A percentile compares a stretch with the other conserved stretches of the same genome.
These are phyloP conservation scores for Lithophane socia DNA, from an alignment of 2,888 invertebrate species.

Conservation along the genomic window DNA sequence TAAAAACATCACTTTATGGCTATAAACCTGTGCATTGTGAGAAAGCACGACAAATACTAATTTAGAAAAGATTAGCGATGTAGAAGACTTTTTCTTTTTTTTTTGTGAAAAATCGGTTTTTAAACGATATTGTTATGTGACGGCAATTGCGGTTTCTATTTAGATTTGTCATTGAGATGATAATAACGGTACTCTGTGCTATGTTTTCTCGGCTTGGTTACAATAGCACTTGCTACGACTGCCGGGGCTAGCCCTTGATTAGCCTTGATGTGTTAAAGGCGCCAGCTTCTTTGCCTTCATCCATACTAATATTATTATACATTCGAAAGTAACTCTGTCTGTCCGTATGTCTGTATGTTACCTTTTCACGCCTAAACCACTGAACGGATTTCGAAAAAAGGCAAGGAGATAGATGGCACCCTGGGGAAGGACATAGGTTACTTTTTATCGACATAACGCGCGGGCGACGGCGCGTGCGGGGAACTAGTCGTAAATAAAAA, in stretches of 20 bases:
- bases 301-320: no score
- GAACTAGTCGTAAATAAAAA: background rate
- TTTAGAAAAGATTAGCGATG: constrained; percentile 73
- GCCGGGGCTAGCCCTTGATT: no score
- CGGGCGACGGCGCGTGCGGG: no score
- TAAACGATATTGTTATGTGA: constrained; percentile 42
- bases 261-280: background rate
- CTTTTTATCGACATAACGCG: no score
- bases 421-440: no score
- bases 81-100: constrained; percentile 39
- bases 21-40: constrained; percentile 68
- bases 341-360: no score
- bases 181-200: constrained; percentile 1
- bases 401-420: no score
- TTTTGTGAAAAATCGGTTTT: constrained; percentile 55
- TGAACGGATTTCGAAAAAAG: no score
- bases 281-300: background rate
- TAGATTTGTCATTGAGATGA: constrained; percentile 8
- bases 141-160: constrained; percentile 5
- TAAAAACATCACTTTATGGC: constrained; percentile 51
- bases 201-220: background rate
- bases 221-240: background rate
- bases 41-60: constrained; percentile 78
- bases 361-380: no score
- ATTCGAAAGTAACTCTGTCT: no score